A percentile compares a stretch with the other conserved stretches of the same genome.
Conservation (phyloP, 2,888 invertebrate species). For the Falcaria lacertinaria region DNA sequence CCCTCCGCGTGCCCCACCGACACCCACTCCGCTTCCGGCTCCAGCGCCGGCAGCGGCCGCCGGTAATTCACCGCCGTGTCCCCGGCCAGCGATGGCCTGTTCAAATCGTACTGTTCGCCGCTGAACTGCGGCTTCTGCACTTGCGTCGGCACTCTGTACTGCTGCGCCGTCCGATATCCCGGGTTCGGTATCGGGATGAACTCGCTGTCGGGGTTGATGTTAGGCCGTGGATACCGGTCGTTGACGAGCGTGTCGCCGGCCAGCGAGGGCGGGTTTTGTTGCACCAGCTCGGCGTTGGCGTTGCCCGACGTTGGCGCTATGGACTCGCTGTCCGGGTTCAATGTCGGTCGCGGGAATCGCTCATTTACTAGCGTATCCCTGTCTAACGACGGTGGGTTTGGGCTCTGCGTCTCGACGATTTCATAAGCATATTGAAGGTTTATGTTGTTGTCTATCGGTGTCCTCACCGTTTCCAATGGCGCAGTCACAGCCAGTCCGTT, state of each 20-base stretch:
- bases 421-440: conserved; percentile 78
- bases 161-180: conserved; percentile 53
- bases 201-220: conserved; percentile 86
- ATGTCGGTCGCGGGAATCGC: conserved; percentile 81
- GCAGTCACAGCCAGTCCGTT: conserved; percentile 70
- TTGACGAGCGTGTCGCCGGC: conserved; percentile 85
- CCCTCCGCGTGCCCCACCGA: conserved; percentile 82
- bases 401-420: conserved; percentile 53
- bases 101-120: conserved; percentile 65
- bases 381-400: conserved; percentile 74
- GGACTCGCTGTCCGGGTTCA: conserved; percentile 84
- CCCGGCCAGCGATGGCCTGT: conserved; percentile 54
- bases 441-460: conserved; percentile 74
- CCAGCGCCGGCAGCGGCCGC: conserved; percentile 74
- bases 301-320: conserved; percentile 31
- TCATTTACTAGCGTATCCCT: conserved; percentile 87
- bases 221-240: conserved; percentile 83
- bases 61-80: conserved; percentile 81
- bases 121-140: conserved; percentile 56
- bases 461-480: conserved; percentile 64
- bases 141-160: conserved; percentile 50
- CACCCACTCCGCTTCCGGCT: conserved; percentile 81
- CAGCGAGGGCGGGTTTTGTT: conserved; percentile 68
- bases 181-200: conserved; percentile 73
- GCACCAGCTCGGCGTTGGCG: conserved; percentile 48